Evolutionary conservation across 2,888 invertebrate genomes (phyloP).

Genomic region (Conomelus anceps): DNA sequence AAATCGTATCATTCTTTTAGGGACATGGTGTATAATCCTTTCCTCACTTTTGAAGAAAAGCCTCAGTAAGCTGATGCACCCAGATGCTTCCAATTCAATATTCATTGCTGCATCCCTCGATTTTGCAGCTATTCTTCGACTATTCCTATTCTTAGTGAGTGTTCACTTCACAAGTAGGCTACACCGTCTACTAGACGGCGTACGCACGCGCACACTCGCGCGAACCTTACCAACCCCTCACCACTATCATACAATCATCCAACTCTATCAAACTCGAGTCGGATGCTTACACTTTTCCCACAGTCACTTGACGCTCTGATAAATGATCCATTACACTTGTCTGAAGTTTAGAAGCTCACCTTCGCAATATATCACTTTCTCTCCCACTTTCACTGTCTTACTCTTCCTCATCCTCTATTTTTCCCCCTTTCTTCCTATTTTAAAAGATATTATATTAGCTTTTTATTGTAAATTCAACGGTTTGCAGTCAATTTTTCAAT

Average conservation of each 20-base stretch:
- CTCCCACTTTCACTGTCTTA: not conserved
- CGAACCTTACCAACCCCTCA: not conserved
- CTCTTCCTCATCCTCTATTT: not conserved
- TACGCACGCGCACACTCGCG: not conserved
- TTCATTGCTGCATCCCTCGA: not conserved
- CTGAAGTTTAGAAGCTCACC: not conserved
- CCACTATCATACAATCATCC: not conserved
- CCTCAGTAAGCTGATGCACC: not conserved
- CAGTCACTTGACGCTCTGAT: not conserved
- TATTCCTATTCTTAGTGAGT: not conserved
- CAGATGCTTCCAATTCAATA: not conserved
- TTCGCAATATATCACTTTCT: not conserved
- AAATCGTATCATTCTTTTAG: no score
- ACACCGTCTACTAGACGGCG: not conserved
- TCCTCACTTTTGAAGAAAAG: no score
- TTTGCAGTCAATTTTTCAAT: no score
- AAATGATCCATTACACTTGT: not conserved
- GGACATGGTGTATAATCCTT: no score
- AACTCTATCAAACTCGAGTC: not conserved
- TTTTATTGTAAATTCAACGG: no score
- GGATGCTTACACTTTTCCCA: not conserved
- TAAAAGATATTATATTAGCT: no score
- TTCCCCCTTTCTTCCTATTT: no score
- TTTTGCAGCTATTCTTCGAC: not conserved
- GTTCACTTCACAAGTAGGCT: not conserved